Base-by-base conservation (phyloP, 2,113 vertebrate species). In the Anhinga rufa region DNA sequence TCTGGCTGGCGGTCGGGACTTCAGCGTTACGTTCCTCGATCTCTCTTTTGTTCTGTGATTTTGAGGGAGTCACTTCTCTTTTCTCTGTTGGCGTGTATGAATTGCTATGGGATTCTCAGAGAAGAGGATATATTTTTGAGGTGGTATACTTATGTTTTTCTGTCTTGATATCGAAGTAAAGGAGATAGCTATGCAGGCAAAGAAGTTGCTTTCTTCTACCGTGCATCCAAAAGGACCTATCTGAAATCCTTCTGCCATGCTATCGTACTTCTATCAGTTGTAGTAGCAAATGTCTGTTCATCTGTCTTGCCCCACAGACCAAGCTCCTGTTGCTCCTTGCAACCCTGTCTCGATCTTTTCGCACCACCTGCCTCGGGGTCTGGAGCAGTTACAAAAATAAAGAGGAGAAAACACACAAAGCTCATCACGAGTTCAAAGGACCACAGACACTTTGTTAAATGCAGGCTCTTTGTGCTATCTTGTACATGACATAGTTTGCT, bases 371-470 rank as follows among this genome's bases (percentile, higher is more conserved):
- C 52, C 36, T 74, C 0, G 1, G 82, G 62, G 18, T 17, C 66
- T 54, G 65, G 84, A 88, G 75, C 88, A 62, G 74, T 17, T 24
- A 83, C 58, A 61, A n/a, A 92, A 93, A 95, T 86, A 70, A 90
- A 86, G 62, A 71, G 90, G 74, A 92, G 84, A 91, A 36, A 93
- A 6, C 65, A 20, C 9, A 4, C 85, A 36, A 49, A 88, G 90
- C 94, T 93, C 87, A 40, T 96, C 82, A 61, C 10, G 71, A 60
- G 91, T 92, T 97, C 94, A 93, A 92, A 97, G 96, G 88, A 57
- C 32, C 69, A 42, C 38, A 20, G 49, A 52, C 82, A 65, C 88
- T 74, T 74, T 79, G 95, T 60, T 46, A n/a, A 20, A 55, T 36
- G 76, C 81, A 36, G 89, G 86, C 96, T 61, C 85, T 91, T 29